Conservation (phyloP, 2,113 vertebrate species). For the Rattus norvegicus region GRCr8 NC_086026.1:41804001-41804500, state of each 20-base stretch:
- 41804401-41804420: slow-evolving; percentile 5
- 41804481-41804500: not conserved
- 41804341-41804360: slow-evolving; percentile 16
- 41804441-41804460: not conserved
- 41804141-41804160: no score
- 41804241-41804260: no score
- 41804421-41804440: not conserved
- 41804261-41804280: no score
- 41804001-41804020: not conserved
- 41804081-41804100: not conserved
- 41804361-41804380: not conserved
- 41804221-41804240: no score
- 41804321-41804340: not conserved
- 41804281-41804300: slow-evolving; percentile 8
- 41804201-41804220: no score
- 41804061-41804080: slow-evolving; percentile 20
- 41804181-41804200: no score
- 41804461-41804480: slow-evolving; percentile 47
- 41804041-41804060: slow-evolving; percentile 7
- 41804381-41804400: not conserved
- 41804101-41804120: not conserved
- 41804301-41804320: not conserved
- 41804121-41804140: no score
- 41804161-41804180: no score
- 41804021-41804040: slow-evolving; percentile 10